These are phyloP conservation scores for Sorex fumeus DNA, from an alignment of 2,113 vertebrate genomes.

Conservation along the genomic window DNA sequence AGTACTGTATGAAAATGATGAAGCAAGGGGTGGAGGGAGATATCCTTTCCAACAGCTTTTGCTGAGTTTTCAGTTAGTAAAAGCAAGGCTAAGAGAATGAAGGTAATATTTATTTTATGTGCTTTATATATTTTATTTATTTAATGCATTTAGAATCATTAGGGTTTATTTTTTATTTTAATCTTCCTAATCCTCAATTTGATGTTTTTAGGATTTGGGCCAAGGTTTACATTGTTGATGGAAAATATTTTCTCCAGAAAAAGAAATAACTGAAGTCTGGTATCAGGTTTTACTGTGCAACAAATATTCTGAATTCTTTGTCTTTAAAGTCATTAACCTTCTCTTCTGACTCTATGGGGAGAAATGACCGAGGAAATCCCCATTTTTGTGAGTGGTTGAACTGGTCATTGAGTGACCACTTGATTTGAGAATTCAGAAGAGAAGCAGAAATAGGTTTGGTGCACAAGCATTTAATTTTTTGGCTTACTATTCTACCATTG, in stretches of 20 bases:
- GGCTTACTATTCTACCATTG: not conserved
- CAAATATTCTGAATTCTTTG: constrained; percentile 29
- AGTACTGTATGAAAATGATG: constrained; percentile 20
- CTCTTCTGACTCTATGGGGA: not conserved
- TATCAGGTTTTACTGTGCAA: constrained; percentile 54
- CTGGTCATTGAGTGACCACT: not conserved
- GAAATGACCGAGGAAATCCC: not conserved
- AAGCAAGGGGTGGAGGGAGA: not conserved
- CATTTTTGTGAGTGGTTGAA: not conserved
- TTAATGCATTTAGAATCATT: not conserved
- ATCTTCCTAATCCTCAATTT: not conserved
- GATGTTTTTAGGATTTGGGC: not conserved
- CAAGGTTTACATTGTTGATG: too few species aligned
- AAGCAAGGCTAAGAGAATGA: not conserved
- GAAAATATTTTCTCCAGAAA: not conserved
- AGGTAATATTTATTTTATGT: not conserved
- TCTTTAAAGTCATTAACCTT: constrained; percentile 14
- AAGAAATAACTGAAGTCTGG: constrained; percentile 1
- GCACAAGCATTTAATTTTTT: not conserved
- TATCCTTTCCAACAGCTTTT: constrained; percentile 23
- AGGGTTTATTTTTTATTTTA: not conserved
- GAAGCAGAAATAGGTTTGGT: not conserved
- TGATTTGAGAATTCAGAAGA: constrained; percentile 14
- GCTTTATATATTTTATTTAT: not conserved
- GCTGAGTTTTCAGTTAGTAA: not conserved